Percentiles rank a stretch among this genome's conserved stretches.
Evolutionary conservation across 2,888 invertebrate genomes (phyloP).

Genomic region (Panorpa germanica): DNA sequence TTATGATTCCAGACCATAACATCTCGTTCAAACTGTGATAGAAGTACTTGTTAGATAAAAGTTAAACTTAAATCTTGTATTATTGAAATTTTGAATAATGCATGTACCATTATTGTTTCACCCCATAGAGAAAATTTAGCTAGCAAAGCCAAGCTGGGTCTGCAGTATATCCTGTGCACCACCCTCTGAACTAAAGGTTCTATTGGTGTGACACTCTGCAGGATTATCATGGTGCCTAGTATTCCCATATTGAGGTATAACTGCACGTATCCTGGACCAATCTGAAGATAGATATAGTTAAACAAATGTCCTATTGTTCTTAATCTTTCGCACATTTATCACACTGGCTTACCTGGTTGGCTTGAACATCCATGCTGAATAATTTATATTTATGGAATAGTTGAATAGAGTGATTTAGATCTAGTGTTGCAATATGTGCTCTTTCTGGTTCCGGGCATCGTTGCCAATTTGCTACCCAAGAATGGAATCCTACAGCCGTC

Average conservation of each 20-base stretch:
- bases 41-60: too few species aligned
- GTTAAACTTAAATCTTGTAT: too few species aligned
- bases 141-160: conserved; percentile 34
- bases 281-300: conserved; percentile 23
- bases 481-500: conserved; percentile 27
- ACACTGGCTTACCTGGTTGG: conserved; percentile 50
- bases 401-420: conserved; percentile 40
- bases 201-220: conserved; percentile 63
- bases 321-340: not conserved
- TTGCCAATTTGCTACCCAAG: conserved; percentile 37
- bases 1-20: conserved; percentile 79
- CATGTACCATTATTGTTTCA: conserved; percentile 46
- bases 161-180: conserved; percentile 57
- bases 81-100: not conserved
- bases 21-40: conserved; percentile 63
- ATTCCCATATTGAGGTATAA: conserved; percentile 35
- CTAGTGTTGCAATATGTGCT: conserved; percentile 42
- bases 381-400: conserved; percentile 35
- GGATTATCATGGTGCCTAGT: conserved; percentile 40
- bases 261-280: conserved; percentile 63
- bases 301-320: not conserved
- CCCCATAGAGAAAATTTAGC: conserved; percentile 44
- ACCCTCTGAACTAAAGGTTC: conserved; percentile 59
- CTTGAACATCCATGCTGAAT: conserved; percentile 37
- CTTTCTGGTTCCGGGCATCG: conserved; percentile 20